phyloP scores from a whole-genome alignment of 2,888 invertebrate genomes.

The Stenotaenia linearis region DNA sequence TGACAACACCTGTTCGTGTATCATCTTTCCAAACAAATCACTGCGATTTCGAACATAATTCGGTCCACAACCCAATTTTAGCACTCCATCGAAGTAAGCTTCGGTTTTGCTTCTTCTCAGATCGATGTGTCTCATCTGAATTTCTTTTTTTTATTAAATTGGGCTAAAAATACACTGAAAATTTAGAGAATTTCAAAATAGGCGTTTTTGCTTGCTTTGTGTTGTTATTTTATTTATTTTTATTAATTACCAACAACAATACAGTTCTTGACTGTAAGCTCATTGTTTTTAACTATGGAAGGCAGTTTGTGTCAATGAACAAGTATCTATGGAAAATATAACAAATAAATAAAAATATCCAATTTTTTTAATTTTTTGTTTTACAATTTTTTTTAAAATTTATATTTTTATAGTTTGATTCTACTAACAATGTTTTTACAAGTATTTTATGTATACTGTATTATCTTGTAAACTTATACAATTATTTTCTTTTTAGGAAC shows the following conservation, averaged over 20 bases:
- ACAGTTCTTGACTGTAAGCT: too few species aligned
- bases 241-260: not conserved
- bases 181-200: not conserved
- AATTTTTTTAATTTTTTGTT: too few species aligned
- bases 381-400: too few species aligned
- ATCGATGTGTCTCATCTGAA: not conserved
- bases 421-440: not conserved
- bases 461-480: not conserved
- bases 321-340: too few species aligned
- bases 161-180: not conserved
- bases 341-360: too few species aligned
- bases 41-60: not conserved
- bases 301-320: too few species aligned
- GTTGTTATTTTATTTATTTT: not conserved
- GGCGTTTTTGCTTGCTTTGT: not conserved
- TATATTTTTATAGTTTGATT: too few species aligned
- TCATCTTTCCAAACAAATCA: not conserved
- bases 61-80: not conserved
- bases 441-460: not conserved
- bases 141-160: not conserved
- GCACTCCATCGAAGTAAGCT: not conserved
- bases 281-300: too few species aligned
- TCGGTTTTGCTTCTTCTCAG: not conserved
- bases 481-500: too few species aligned
- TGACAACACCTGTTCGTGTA: not conserved